Conservation (phyloP, 1,140 invertebrate genomes). For the Alviniconcha marisindica region DNA sequence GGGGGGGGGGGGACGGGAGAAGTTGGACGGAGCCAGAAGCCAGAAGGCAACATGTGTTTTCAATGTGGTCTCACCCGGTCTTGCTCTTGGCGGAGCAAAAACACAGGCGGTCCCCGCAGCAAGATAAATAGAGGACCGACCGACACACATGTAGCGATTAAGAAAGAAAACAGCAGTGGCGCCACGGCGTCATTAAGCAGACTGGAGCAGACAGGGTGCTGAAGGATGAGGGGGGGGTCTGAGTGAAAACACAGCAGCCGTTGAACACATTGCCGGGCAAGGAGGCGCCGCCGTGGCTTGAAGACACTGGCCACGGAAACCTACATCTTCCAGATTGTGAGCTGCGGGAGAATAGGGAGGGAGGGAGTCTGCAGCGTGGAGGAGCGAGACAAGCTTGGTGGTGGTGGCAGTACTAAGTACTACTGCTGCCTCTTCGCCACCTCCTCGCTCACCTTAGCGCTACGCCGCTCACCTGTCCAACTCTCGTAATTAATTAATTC, state of each 20-base stretch:
- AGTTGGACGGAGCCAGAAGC: constrained; percentile 21
- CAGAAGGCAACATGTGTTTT: constrained; percentile 45
- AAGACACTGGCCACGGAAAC: neutral
- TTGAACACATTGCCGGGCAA: constrained; percentile 10
- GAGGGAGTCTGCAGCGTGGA: neutral
- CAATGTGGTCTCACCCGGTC: constrained; percentile 43
- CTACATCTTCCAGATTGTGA: constrained; percentile 17
- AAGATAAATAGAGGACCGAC: constrained; percentile 54
- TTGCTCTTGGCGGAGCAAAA: constrained; percentile 42
- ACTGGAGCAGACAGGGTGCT: constrained; percentile 47
- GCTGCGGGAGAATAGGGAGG: neutral
- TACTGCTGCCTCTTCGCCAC: neutral
- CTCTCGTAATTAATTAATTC: neutral
- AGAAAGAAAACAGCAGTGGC: constrained; percentile 65
- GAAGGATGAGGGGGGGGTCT: constrained; percentile 36
- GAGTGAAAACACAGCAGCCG: constrained; percentile 56
- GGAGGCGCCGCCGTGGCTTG: constrained; percentile 8
- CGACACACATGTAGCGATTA: constrained; percentile 66
- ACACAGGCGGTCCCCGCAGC: constrained; percentile 36
- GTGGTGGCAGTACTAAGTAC: neutral
- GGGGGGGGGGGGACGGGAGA: constrained; percentile 6
- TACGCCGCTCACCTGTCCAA: neutral
- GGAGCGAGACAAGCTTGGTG: neutral
- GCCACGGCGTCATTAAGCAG: constrained; percentile 57
- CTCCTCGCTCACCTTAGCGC: neutral